Base-by-base conservation (phyloP, 2,113 vertebrate species). In the Gobiocypris rarus region DNA sequence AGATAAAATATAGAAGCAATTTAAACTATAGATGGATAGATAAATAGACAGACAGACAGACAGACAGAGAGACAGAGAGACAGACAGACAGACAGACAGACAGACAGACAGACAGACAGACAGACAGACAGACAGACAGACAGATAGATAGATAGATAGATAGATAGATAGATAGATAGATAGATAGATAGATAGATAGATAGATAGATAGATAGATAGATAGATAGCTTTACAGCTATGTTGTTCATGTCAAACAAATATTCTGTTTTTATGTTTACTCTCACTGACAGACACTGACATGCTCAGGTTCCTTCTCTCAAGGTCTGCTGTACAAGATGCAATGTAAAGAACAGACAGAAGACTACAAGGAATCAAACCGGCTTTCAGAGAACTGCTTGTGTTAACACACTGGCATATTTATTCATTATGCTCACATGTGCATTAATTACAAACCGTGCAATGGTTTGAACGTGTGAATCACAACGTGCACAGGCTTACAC, bases 401-500 rank as follows among this genome's bases (percentile, higher is more conserved):
- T n/a, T 70, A 43, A n/a, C 19, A 48, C 6, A 48, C 24, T 28
- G 24, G 45, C 45, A 74, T 8, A 26, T 74, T 74, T 50, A 19
- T 50, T 13, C 8, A 14, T 26, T 14, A 50, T 28, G 24, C 45
- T 26, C 24, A 45, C 45, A 50, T 50, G 24, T 28, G 14, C 24
- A 74, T 74, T 52, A 14, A 26, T 28, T 74, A 74, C 0, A 14
- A 17, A 50, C 71, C 45, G 15, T 52, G n/a, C 14, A 75, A 28
- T 48, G 7, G 15, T 75, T 22, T 0, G 1, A 61, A 78, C 3
- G 7, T 78, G 56, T 26, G 54, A 61, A 59, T 59, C 54, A 45
- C 69, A 83, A 56, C 69, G 14, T 75, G 61, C 14, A 17, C 31
- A 65, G 43, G 31, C 67, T 59, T 24, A n/a, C 67, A 83, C 50